Evolutionary conservation across 2,888 invertebrate genomes (phyloP).

Genomic region (Sycophila texana): DNA sequence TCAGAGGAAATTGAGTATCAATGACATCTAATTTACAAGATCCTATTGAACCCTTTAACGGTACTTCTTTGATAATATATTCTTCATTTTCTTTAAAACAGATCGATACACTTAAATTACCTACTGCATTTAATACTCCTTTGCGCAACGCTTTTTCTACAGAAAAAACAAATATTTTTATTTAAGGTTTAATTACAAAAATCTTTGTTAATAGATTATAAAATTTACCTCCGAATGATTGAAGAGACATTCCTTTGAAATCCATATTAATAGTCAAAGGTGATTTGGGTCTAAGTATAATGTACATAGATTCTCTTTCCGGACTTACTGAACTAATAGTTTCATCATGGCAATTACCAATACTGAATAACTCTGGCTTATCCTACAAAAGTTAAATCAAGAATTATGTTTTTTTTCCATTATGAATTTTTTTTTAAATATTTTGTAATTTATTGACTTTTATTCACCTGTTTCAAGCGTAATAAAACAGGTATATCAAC

Average conservation of each 20-base stretch:
- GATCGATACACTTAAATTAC: slow-evolving; percentile 40
- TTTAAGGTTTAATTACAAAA: neutral
- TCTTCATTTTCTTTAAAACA: slow-evolving; percentile 59
- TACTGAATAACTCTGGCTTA: slow-evolving; percentile 61
- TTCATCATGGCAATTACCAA: slow-evolving; percentile 61
- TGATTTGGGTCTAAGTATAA: slow-evolving; percentile 59
- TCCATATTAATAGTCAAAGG: slow-evolving; percentile 61
- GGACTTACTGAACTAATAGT: slow-evolving; percentile 46
- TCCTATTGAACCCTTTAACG: slow-evolving; percentile 63
- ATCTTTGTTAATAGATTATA: neutral
- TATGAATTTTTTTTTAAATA: neutral
- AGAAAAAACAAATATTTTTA: slow-evolving; percentile 24
- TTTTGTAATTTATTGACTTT: neutral
- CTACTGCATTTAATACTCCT: slow-evolving; percentile 49
- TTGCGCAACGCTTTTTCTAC: slow-evolving; percentile 50
- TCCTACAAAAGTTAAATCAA: slow-evolving; percentile 56
- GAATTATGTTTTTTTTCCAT: neutral
- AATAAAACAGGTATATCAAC: slow-evolving; percentile 65
- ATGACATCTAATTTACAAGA: slow-evolving; percentile 64
- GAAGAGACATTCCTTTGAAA: slow-evolving; percentile 61
- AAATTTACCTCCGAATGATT: slow-evolving; percentile 57
- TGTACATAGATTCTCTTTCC: slow-evolving; percentile 55
- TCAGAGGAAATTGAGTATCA: slow-evolving; percentile 64
- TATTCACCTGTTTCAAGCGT: slow-evolving; percentile 64
- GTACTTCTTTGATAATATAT: slow-evolving; percentile 64